phyloP scores from a whole-genome alignment of 2,888 invertebrate genomes.

The Aphodius granarius region DNA sequence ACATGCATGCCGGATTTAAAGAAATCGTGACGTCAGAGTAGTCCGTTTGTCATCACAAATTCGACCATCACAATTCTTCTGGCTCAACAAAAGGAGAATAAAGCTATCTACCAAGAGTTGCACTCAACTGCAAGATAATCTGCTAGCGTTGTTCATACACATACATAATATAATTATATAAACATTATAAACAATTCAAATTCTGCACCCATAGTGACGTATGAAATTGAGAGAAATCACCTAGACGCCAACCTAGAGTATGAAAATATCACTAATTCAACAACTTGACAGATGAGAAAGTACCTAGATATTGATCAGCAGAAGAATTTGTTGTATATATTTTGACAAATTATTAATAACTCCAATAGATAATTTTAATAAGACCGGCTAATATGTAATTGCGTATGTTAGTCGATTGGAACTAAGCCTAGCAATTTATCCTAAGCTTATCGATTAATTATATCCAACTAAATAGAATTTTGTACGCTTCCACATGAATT shows the following conservation, averaged over 20 bases:
- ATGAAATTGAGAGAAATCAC: too few species aligned
- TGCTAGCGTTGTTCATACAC: too few species aligned
- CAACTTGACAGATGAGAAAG: conserved; percentile 15
- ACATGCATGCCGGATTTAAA: too few species aligned
- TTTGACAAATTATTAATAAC: conserved; percentile 21
- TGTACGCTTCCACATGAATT: background rate
- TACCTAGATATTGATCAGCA: conserved; percentile 33
- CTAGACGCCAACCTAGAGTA: background rate
- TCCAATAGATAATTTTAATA: conserved; percentile 2
- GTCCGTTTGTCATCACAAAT: too few species aligned
- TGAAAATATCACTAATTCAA: background rate
- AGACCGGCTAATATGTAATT: background rate
- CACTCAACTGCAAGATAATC: too few species aligned
- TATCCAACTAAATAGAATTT: background rate
- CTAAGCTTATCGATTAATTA: background rate
- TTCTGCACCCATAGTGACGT: too few species aligned
- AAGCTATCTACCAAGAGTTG: too few species aligned
- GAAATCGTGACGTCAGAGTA: too few species aligned
- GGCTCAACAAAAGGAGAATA: too few species aligned
- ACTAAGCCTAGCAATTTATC: background rate
- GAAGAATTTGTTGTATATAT: conserved; percentile 23
- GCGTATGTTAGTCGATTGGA: background rate
- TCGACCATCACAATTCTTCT: too few species aligned
- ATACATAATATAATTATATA: too few species aligned
- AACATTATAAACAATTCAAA: too few species aligned